Evolutionary conservation across 2,113 vertebrate species (phyloP).

Genomic region (Phylloscopus trochilus): DNA sequence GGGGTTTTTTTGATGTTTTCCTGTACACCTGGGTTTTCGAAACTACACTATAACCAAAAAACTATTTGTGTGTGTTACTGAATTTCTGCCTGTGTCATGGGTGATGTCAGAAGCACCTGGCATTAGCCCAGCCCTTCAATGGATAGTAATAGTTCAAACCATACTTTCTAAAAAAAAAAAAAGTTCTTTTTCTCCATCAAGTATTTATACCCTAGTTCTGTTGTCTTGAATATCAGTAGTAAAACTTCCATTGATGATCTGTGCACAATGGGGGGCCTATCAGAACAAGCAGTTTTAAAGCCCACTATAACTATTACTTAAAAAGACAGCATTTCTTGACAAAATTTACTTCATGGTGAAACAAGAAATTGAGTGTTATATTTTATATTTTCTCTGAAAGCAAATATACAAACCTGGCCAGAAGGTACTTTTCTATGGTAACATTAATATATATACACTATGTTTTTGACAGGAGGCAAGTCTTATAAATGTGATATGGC

Average conservation of each 20-base stretch:
- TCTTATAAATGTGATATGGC: not conserved
- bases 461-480: not conserved
- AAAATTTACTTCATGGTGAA: not conserved
- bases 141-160: not conserved
- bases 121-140: not conserved
- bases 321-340: not conserved
- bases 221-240: not conserved
- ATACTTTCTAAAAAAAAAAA: not conserved
- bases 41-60: not conserved
- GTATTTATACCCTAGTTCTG: not conserved
- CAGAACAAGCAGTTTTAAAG: not conserved
- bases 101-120: not conserved
- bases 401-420: not conserved
- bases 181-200: not conserved
- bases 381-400: not conserved
- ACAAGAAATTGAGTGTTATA: not conserved
- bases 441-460: not conserved
- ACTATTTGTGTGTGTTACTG: not conserved
- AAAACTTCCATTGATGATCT: not conserved
- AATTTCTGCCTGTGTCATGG: not conserved
- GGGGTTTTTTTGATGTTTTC: not conserved
- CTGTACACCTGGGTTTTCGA: not conserved
- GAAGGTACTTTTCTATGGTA: not conserved
- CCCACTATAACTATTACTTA: not conserved
- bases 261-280: not conserved